Evolutionary conservation across 2,797 vertebrate species (phyloP).

Genomic region (Coranthus polyacanthus): DNA sequence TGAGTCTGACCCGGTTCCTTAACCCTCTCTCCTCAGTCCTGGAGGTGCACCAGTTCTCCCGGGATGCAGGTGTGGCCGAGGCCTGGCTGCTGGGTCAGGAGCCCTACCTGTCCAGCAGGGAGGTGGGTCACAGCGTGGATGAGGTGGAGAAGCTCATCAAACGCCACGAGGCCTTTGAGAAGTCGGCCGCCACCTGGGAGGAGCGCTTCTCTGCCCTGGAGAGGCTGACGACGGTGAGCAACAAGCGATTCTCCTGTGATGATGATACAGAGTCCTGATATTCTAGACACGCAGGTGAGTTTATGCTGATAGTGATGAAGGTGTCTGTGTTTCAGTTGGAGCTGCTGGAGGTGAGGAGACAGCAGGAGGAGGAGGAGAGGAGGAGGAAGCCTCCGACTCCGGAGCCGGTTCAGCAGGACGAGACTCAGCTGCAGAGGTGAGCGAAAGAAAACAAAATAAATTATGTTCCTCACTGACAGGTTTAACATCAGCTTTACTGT

Average conservation of each 20-base stretch:
- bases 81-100: conserved; percentile 97
- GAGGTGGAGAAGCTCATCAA: conserved; percentile 99
- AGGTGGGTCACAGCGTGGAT: conserved; percentile 95
- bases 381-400: conserved; percentile 90
- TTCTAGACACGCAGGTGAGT: no score
- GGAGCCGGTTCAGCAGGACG: conserved; percentile 83
- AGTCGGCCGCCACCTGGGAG: conserved; percentile 98
- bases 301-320: neutral
- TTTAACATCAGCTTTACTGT: no score
- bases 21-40: conserved; percentile 81
- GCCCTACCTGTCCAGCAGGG: conserved; percentile 93
- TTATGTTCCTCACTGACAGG: no score
- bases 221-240: conserved; percentile 94
- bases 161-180: conserved; percentile 97
- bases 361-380: conserved; percentile 94
- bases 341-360: conserved; percentile 94
- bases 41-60: conserved; percentile 98
- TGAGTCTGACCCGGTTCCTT: no score
- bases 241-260: no score
- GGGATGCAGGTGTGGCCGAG: conserved; percentile 96
- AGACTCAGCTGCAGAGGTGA: conserved; percentile 89
- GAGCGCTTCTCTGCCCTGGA: conserved; percentile 96
- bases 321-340: conserved; percentile 86
- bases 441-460: no score
- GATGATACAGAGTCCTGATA: no score